A percentile compares a stretch with the other conserved stretches of the same genome.
These are phyloP conservation scores for Cyprinodon variegatus DNA, from an alignment of 2,113 vertebrate species.

Conservation along the genomic window DNA sequence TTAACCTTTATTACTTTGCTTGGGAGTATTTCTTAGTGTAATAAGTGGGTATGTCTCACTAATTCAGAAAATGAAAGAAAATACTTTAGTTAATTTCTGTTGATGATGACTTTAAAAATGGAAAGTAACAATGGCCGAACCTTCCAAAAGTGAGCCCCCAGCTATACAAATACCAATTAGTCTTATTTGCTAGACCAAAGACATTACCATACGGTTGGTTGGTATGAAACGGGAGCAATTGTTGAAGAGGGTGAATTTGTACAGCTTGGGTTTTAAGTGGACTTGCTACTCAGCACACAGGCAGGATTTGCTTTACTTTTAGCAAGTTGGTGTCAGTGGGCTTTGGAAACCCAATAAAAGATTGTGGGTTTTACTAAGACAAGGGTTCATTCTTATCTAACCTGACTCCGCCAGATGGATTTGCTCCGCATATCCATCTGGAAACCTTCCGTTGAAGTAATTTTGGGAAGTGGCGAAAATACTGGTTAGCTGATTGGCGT, in stretches of 20 bases:
- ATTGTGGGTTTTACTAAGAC: background rate
- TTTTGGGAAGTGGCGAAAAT: too few relatives aligned
- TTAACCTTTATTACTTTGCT: background rate
- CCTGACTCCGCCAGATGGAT: too few relatives aligned
- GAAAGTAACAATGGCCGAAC: too few relatives aligned
- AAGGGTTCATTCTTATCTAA: background rate
- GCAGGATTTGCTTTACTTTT: slow-evolving; percentile 54
- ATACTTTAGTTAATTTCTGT: background rate
- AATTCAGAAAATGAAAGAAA: background rate
- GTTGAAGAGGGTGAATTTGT: slow-evolving; percentile 49
- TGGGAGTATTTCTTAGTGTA: background rate
- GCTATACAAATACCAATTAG: slow-evolving; percentile 32
- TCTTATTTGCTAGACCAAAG: slow-evolving; percentile 11
- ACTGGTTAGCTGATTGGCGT: too few relatives aligned
- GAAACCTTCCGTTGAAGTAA: too few relatives aligned
- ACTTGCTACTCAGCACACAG: slow-evolving; percentile 37
- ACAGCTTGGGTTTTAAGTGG: slow-evolving; percentile 43
- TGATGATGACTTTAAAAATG: background rate
- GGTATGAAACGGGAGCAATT: background rate
- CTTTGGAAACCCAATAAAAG: slow-evolving; percentile 43
- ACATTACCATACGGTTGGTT: background rate
- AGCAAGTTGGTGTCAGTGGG: slow-evolving; percentile 34
- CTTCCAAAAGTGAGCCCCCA: too few relatives aligned
- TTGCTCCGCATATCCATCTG: too few relatives aligned
- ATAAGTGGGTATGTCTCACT: background rate